These are phyloP conservation scores for Temnothorax rugatulus DNA, from an alignment of 2,888 invertebrate genomes.

Conservation along the genomic window DNA sequence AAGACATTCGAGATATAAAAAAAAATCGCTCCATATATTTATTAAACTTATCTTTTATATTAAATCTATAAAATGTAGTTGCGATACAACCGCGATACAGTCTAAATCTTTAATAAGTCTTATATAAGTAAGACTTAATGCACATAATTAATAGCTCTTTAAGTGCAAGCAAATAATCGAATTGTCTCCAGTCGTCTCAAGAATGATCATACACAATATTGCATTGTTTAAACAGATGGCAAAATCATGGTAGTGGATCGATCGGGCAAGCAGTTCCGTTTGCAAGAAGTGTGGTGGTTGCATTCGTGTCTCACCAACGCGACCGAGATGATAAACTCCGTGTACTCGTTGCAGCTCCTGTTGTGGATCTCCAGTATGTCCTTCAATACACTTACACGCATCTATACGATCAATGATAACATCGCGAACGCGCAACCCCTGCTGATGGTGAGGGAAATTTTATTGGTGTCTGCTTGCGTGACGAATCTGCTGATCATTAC, in stretches of 20 bases:
- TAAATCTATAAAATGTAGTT: neutral
- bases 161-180: neutral
- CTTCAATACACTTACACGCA: conserved; percentile 74
- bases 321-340: conserved; percentile 75
- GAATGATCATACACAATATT: neutral
- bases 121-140: neutral
- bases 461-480: conserved; percentile 68
- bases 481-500: conserved; percentile 72
- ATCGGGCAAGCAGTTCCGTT: conserved; percentile 53
- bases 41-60: neutral
- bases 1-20: neutral
- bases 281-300: conserved; percentile 77
- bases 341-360: conserved; percentile 73
- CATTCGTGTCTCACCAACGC: conserved; percentile 74
- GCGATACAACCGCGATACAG: neutral
- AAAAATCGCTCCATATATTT: neutral
- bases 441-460: conserved; percentile 63
- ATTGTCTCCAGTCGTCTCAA: neutral
- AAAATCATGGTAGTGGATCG: conserved; percentile 60
- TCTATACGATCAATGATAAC: conserved; percentile 72
- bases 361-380: conserved; percentile 75
- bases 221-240: conserved; percentile 45
- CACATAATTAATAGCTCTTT: neutral
- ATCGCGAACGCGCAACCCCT: conserved; percentile 6
- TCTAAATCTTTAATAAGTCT: neutral